Base-by-base conservation (phyloP, 2,888 invertebrate genomes). In the Cordylochernes scorpioides region DNA sequence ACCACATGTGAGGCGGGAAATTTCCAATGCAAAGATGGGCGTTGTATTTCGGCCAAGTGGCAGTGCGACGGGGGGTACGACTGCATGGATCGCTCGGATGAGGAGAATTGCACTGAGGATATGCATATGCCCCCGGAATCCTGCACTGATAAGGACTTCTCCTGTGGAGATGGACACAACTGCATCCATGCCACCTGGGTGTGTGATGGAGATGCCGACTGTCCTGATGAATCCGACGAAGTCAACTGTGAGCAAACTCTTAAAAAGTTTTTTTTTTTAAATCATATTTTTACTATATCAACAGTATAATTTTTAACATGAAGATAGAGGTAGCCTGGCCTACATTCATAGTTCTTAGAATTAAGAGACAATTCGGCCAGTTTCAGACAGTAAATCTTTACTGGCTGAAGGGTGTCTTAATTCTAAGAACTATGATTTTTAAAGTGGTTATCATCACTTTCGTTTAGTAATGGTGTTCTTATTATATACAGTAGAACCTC, bases 21-120 rank as follows among this genome's bases (percentile, higher is more conserved):
- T 1, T 73, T 68, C 47, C 49, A 53, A 13, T 75, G 74, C 41
- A 49, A 49, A 14, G 60, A 68, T 53, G 55, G 58, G 28, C 35
- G 39, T 18, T 45, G 45, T 19, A 39, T 44, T 10, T 33, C 41
- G 6, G 25, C 28, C 14, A 31, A 33, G 8, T 44, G 43, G 42
- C 26, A 32, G 4, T 45, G 45, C 29, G 44, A 45, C 29, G 61
- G 53, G 2, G 65, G 64, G 56, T 61, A 75, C 42, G 45, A 45
- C 25, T 45, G 45, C 21, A 19, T 27, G 22, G 42, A 44, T 30
- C 35, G 34, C 6, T 39, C 42, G 3, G 45, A 45, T 29, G 45
- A 45, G 18, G 15, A 25, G 10, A 30, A 35, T 22, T 42, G 43
- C 27, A 36, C 34, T 2, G 19, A 26, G 6, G 24, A 25, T 6